These are phyloP conservation scores for Cavia porcellus DNA, from an alignment of 2,113 vertebrate species.

Conservation along the genomic window DNA sequence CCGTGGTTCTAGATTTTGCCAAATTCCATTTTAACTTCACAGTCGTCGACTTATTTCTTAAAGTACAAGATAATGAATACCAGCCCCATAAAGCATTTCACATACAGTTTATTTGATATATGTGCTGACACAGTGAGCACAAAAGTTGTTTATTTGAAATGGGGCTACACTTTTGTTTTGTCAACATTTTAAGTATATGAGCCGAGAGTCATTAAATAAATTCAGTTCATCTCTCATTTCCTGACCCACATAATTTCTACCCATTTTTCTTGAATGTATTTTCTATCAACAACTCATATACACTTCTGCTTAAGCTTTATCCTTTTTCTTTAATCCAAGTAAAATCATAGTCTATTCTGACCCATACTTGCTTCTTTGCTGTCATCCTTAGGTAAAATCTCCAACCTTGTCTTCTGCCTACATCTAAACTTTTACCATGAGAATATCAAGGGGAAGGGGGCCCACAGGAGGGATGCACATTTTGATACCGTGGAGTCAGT, in stretches of 20 bases:
- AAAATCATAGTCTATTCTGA: neutral
- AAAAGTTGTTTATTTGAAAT: neutral
- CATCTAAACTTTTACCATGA: no score
- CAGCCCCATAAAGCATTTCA: neutral
- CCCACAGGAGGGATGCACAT: no score
- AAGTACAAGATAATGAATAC: neutral
- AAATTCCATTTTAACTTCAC: neutral
- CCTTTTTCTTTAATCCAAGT: neutral
- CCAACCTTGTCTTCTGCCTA: no score
- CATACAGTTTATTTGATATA: neutral
- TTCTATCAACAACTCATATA: no score
- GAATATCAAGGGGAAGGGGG: no score
- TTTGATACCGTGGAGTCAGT: no score
- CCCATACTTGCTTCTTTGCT: neutral
- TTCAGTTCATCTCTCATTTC: no score
- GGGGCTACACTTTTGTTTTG: neutral
- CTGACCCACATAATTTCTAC: no score
- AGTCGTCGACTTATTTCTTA: neutral
- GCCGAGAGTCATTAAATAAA: neutral
- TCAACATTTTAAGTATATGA: neutral
- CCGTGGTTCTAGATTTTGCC: neutral
- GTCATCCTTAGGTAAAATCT: neutral
- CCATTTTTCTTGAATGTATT: no score
- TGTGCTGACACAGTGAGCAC: no score
- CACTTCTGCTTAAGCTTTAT: neutral